Conservation (phyloP, 2,888 invertebrate genomes). For the Adelphocoris suturalis region DNA sequence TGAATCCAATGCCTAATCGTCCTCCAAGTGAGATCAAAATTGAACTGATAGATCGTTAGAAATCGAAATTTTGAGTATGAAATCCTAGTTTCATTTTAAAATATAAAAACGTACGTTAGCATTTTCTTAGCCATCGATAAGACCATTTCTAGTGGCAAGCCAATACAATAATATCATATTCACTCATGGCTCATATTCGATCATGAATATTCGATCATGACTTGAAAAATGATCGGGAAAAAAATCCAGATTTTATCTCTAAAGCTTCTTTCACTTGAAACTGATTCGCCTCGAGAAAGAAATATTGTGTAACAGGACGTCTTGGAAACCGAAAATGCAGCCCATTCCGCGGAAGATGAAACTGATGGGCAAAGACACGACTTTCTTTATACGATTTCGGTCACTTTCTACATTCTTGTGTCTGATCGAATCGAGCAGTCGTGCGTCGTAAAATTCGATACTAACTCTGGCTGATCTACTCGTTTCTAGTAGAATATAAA, state of each 20-base stretch:
- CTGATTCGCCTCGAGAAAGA: neutral
- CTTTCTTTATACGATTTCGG: constrained; percentile 2
- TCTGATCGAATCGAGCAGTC: neutral
- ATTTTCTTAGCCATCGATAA: no score
- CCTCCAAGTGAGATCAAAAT: no score
- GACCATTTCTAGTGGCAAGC: no score
- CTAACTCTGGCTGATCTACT: neutral
- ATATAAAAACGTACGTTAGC: no score
- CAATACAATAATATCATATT: no score
- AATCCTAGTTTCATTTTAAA: no score
- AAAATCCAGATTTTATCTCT: neutral
- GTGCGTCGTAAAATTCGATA: neutral
- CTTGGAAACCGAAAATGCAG: neutral
- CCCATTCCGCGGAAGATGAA: neutral
- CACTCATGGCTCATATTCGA: no score
- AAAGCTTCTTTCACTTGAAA: neutral
- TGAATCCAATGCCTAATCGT: no score
- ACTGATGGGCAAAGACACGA: constrained; percentile 15
- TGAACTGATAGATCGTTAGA: no score
- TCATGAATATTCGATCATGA: no score
- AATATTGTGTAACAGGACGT: neutral
- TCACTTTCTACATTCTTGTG: constrained; percentile 6
- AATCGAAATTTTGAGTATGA: no score
- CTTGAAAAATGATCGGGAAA: neutral
- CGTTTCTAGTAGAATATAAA: neutral